phyloP scores from a whole-genome alignment of 1,140 invertebrate species.

The Orchesella cincta region DNA sequence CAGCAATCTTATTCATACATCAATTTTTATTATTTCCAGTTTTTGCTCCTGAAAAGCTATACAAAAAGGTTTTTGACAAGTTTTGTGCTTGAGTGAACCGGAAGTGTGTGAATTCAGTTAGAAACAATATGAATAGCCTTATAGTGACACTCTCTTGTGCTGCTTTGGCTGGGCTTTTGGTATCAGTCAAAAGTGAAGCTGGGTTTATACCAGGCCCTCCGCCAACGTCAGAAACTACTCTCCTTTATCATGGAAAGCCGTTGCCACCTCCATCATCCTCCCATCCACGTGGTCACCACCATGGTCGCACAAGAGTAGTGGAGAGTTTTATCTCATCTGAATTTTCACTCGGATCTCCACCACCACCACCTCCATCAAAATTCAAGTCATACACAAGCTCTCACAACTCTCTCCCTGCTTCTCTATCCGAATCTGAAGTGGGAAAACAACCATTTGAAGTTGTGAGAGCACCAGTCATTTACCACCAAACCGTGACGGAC shows the following conservation, averaged over 20 bases:
- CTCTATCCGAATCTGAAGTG: slow-evolving; percentile 4
- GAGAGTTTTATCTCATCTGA: not conserved
- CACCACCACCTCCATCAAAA: not conserved
- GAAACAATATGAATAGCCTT: too few species aligned
- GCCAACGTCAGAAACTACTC: not conserved
- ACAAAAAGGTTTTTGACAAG: too few species aligned
- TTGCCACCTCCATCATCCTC: not conserved
- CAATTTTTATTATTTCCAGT: too few species aligned
- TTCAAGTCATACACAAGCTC: not conserved
- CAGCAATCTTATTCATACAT: too few species aligned
- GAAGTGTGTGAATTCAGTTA: too few species aligned
- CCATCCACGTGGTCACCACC: not conserved
- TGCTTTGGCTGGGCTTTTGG: too few species aligned
- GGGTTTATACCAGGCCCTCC: too few species aligned
- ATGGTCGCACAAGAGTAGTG: not conserved
- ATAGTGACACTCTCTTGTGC: too few species aligned
- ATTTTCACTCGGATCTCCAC: not conserved
- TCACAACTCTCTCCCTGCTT: too few species aligned
- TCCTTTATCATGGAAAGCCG: not conserved
- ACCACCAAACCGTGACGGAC: slow-evolving; percentile 13
- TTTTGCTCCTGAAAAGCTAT: too few species aligned
- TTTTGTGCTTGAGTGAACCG: too few species aligned
- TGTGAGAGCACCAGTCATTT: slow-evolving; percentile 3
- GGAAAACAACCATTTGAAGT: not conserved
- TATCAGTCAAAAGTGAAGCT: too few species aligned